phyloP scores from a whole-genome alignment of 1,140 invertebrate species.

The Onthophagus taurus region DNA sequence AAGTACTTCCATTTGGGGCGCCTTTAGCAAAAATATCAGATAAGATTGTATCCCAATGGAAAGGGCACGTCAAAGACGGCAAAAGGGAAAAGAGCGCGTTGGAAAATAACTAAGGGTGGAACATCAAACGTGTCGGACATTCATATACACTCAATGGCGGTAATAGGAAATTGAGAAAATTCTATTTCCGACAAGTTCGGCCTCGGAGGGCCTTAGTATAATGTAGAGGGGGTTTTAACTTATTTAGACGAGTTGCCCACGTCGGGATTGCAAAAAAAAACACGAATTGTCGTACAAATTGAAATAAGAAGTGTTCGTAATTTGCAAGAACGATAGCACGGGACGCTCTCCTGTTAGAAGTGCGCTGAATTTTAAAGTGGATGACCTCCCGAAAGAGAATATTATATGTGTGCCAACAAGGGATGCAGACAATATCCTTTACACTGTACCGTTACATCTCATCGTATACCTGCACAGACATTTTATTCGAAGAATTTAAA shows the following conservation, averaged over 20 bases:
- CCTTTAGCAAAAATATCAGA: background rate
- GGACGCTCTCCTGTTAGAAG: constrained; percentile 10
- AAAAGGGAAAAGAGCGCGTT: background rate
- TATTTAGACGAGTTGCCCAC: background rate
- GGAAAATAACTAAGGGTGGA: background rate
- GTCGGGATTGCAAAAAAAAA: constrained; percentile 4
- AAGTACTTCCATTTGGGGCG: background rate
- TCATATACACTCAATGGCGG: constrained; percentile 27
- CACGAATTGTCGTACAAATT: constrained; percentile 9
- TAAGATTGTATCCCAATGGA: constrained; percentile 2
- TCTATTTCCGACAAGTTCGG: constrained; percentile 33
- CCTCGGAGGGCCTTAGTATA: constrained; percentile 8
- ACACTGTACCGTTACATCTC: too few species aligned
- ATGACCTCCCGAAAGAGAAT: constrained; percentile 22
- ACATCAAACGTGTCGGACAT: constrained; percentile 5
- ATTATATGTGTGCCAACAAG: constrained; percentile 21
- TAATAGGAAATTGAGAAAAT: constrained; percentile 35
- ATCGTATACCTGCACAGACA: too few species aligned
- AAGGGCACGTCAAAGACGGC: background rate
- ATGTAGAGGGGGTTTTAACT: background rate
- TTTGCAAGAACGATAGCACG: constrained; percentile 6
- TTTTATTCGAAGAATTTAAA: too few species aligned
- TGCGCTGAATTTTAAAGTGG: constrained; percentile 20
- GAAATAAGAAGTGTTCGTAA: constrained; percentile 11
- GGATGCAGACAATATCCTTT: too few species aligned